phyloP scores from a whole-genome alignment of 2,797 vertebrate genomes.

The Harpagifer antarcticus region DNA sequence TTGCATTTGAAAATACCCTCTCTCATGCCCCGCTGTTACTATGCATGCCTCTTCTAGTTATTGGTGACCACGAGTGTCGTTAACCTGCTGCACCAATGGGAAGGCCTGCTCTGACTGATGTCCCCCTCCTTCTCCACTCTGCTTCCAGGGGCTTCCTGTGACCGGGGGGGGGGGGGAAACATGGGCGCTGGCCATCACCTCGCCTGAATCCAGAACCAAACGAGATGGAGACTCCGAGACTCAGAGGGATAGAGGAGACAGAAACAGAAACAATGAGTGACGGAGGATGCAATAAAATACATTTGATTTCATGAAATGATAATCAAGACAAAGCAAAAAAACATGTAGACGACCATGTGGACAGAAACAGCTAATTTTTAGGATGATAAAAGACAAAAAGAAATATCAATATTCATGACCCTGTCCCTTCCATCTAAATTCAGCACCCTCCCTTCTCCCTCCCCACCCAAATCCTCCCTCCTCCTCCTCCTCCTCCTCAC shows the following conservation, averaged over 20 bases:
- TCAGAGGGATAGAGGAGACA: conserved; percentile 32
- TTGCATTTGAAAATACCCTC: conserved; percentile 77
- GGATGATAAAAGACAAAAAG: conserved; percentile 20
- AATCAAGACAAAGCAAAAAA: conserved; percentile 41
- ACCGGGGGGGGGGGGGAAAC: conserved; percentile 16
- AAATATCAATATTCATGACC: conserved; percentile 82
- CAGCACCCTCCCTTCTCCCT: conserved; percentile 60
- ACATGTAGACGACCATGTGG: conserved; percentile 4
- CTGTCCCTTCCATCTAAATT: conserved; percentile 67
- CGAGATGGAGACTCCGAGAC: conserved; percentile 39
- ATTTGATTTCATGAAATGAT: conserved; percentile 20
- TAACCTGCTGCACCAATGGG: conserved; percentile 72
- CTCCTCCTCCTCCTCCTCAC: conserved; percentile 70
- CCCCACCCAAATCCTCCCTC: conserved; percentile 64
- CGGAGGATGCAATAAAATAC: conserved; percentile 21
- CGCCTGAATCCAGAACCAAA: conserved; percentile 63
- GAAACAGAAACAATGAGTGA: conserved; percentile 39
- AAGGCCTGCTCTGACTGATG: conserved; percentile 25
- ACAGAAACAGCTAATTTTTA: conserved; percentile 39
- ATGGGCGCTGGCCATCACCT: conserved; percentile 72
- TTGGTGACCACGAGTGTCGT: conserved; percentile 62
- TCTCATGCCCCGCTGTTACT: conserved; percentile 75
- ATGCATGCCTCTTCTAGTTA: conserved; percentile 63
- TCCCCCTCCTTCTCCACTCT: conserved; percentile 57
- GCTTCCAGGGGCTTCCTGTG: conserved; percentile 76